Percentiles rank a stretch among this genome's conserved stretches.
These are phyloP conservation scores for Gambusia yucatana DNA, from an alignment of 2,797 vertebrate genomes.

Conservation along the genomic window DNA sequence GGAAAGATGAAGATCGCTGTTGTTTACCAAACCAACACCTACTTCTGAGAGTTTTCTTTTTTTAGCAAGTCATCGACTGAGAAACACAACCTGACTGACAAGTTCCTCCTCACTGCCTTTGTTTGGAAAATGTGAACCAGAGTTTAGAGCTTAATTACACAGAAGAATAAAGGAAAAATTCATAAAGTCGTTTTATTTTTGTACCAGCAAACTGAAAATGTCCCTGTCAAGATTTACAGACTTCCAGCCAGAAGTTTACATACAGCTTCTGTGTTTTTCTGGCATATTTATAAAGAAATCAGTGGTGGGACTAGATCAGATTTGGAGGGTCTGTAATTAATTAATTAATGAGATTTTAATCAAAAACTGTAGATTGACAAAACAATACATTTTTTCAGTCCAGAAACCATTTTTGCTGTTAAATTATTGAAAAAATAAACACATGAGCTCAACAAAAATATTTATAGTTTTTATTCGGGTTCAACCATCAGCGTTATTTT, in stretches of 20 bases:
- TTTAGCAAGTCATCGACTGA: slow-evolving; percentile 40
- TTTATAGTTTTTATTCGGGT: too few species aligned
- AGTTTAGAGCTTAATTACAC: slow-evolving; percentile 6
- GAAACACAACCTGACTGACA: slow-evolving; percentile 22
- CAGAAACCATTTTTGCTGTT: too few species aligned
- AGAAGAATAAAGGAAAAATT: background rate
- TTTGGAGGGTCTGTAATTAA: too few species aligned
- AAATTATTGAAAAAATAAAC: too few species aligned
- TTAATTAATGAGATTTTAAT: too few species aligned
- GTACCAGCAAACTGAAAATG: background rate
- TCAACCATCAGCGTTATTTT: too few species aligned
- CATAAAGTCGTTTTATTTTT: background rate
- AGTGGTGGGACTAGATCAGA: too few species aligned
- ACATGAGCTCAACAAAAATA: too few species aligned
- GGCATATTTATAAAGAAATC: background rate
- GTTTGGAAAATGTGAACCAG: slow-evolving; percentile 20
- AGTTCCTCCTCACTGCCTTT: slow-evolving; percentile 12
- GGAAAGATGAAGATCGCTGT: slow-evolving; percentile 38
- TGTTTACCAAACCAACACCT: slow-evolving; percentile 49
- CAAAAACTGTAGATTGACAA: too few species aligned
- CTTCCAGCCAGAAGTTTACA: background rate
- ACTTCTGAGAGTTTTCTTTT: slow-evolving; percentile 38
- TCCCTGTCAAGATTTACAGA: background rate
- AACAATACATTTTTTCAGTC: too few species aligned
- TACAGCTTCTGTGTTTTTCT: background rate